These are phyloP conservation scores for Holacanthella duospinosa DNA, from an alignment of 2,888 invertebrate species.

Conservation along the genomic window DNA sequence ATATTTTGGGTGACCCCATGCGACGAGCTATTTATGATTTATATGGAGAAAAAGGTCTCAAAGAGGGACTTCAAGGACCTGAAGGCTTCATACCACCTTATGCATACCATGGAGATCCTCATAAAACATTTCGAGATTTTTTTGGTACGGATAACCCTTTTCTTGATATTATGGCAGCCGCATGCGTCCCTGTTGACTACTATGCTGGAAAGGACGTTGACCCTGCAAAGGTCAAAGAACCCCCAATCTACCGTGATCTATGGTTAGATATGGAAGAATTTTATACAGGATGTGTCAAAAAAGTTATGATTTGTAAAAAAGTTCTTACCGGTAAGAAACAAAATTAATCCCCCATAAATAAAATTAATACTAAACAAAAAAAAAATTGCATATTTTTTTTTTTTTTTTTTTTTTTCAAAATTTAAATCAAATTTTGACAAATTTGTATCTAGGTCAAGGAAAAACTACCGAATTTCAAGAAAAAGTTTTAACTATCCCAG, in stretches of 20 bases:
- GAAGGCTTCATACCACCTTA: constrained; percentile 59
- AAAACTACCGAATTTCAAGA: constrained; percentile 54
- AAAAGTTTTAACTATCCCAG: constrained; percentile 61
- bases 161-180: constrained; percentile 59
- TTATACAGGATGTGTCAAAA: constrained; percentile 36
- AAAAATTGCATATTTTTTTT: too few relatives aligned
- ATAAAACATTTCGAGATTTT: constrained; percentile 65
- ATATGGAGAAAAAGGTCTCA: constrained; percentile 78
- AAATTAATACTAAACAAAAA: too few relatives aligned
- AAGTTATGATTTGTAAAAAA: constrained; percentile 32
- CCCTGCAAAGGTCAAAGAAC: constrained; percentile 45
- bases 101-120: constrained; percentile 68
- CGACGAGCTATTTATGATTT: constrained; percentile 71
- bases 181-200: constrained; percentile 53
- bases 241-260: constrained; percentile 49
- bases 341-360: too few relatives aligned
- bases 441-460: constrained; percentile 43
- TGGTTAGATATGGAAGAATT: constrained; percentile 54
- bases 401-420: too few relatives aligned
- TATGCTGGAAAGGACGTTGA: constrained; percentile 49
- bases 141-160: constrained; percentile 76
- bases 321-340: constrained; percentile 58
- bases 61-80: constrained; percentile 63
- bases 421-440: too few relatives aligned
- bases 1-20: constrained; percentile 58